Evolutionary conservation across 2,113 vertebrate genomes (phyloP).

Genomic region (Burhinus oedicnemus): DNA sequence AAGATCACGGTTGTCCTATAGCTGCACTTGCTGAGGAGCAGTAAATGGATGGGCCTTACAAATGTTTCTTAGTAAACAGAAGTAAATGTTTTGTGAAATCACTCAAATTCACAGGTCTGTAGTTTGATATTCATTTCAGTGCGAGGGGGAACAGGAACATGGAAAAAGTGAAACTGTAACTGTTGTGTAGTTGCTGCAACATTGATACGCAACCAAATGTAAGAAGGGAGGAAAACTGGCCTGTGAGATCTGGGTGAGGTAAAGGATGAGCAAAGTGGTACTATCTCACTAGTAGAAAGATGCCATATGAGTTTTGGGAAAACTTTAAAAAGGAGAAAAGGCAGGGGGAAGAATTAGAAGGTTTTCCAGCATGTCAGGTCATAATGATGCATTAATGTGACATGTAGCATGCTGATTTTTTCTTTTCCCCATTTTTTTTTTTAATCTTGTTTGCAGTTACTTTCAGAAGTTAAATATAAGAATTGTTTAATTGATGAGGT

Average conservation of each 20-base stretch:
- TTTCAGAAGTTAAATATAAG: background rate
- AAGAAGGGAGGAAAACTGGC: background rate
- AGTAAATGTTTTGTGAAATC: background rate
- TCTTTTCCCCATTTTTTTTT: background rate
- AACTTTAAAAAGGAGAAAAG: background rate
- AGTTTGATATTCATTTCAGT: background rate
- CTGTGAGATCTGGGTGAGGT: accelerated
- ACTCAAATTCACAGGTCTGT: background rate
- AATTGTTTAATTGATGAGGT: background rate
- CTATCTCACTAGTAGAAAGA: background rate
- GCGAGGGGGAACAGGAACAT: background rate
- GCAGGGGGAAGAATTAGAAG: background rate
- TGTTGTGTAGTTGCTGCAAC: background rate
- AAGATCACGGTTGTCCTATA: background rate
- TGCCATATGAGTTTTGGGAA: background rate
- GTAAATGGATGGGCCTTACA: background rate
- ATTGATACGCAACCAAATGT: background rate
- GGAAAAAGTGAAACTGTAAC: background rate
- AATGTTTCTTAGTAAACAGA: background rate
- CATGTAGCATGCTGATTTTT: background rate
- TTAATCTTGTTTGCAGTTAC: background rate
- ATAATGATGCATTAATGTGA: background rate
- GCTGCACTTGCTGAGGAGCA: background rate
- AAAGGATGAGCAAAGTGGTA: background rate
- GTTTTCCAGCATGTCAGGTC: background rate